These are phyloP conservation scores for Enteromius paludinosus DNA, from an alignment of 2,797 vertebrate species.

Conservation along the genomic window DNA sequence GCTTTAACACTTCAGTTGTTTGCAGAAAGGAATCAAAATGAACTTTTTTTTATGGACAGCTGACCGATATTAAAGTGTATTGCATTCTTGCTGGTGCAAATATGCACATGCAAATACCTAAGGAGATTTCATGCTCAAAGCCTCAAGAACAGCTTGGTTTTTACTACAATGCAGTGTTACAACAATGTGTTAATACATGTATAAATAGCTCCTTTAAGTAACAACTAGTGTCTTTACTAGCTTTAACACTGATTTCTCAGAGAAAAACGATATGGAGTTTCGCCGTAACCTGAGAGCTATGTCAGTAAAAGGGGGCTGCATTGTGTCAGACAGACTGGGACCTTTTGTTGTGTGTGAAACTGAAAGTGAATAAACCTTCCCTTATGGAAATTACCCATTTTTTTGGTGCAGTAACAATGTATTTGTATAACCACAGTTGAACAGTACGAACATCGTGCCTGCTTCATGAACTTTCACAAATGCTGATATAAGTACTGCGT, in stretches of 20 bases:
- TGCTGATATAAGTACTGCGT: not conserved
- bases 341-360: constrained; percentile 19
- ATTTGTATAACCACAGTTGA: not conserved
- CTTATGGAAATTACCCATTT: not conserved
- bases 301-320: constrained; percentile 13
- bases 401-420: not conserved
- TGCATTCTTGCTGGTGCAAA: constrained; percentile 54
- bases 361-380: not conserved
- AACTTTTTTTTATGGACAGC: not conserved
- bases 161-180: constrained; percentile 36
- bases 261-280: constrained; percentile 28
- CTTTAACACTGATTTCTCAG: constrained; percentile 15
- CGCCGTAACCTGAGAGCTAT: constrained; percentile 34
- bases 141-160: constrained; percentile 52
- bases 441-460: too few species aligned
- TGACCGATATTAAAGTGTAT: not conserved
- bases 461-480: not conserved
- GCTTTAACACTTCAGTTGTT: not conserved
- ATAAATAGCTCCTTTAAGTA: not conserved
- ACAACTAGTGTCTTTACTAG: not conserved
- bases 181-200: not conserved
- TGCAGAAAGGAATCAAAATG: not conserved
- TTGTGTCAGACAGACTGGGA: constrained; percentile 34
- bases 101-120: constrained; percentile 37
- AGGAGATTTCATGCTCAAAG: constrained; percentile 65